A percentile compares a stretch with the other conserved stretches of the same genome.
Evolutionary conservation across 2,113 vertebrate species (phyloP).

Genomic region (Ptyas mucosa): DNA sequence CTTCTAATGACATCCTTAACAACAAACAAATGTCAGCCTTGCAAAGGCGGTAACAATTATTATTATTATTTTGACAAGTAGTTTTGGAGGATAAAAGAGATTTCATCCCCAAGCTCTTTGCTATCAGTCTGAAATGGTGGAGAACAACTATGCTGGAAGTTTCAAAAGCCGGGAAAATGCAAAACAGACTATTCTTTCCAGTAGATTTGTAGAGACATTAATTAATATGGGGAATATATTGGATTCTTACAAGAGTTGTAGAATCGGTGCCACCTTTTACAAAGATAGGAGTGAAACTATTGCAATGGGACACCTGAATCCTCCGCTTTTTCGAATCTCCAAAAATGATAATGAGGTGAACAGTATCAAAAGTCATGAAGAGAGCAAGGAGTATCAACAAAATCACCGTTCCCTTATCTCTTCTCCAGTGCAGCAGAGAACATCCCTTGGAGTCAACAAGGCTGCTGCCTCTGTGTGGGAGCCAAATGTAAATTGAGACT

Average conservation of each 20-base stretch:
- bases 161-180: not conserved
- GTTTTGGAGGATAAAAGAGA: constrained; percentile 55
- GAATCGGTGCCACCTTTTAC: not conserved
- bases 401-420: not conserved
- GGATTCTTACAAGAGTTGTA: not conserved
- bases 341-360: not conserved
- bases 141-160: not conserved
- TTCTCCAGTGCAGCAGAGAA: not conserved
- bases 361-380: not conserved
- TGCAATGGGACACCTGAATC: not conserved
- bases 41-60: constrained; percentile 63
- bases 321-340: not conserved
- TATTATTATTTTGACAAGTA: constrained; percentile 59
- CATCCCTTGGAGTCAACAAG: not conserved
- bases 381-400: not conserved
- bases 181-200: not conserved
- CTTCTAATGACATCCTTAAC: constrained; percentile 90
- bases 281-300: not conserved
- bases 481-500: not conserved
- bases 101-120: not conserved
- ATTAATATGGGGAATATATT: not conserved
- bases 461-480: not conserved
- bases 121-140: not conserved
- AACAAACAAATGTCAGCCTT: constrained; percentile 88
- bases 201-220: not conserved